Base-by-base conservation (phyloP, 2,113 vertebrate genomes). In the Lepus timidus region DNA sequence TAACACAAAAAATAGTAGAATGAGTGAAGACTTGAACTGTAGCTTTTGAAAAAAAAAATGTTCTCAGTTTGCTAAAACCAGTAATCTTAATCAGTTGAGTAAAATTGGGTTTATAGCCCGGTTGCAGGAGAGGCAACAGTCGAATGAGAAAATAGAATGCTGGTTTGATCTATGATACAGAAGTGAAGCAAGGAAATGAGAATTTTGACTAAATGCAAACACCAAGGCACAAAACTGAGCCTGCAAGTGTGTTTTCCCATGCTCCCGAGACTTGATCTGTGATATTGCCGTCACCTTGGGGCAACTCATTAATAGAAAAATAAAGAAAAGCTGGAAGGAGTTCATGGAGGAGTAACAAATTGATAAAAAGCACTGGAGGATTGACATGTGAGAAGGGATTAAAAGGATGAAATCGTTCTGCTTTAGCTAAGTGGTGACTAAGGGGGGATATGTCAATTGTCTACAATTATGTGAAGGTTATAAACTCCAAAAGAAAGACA, bases 221-320 rank as follows among this genome's bases (percentile, higher is more conserved):
- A 91, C 74, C 20, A 71, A 85, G 44, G 76, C 78, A 86, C 6
- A 79, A 79, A 55, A 58, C 19, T 76, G 80, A 61, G 36, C 61
- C n/a, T 44, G 52, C n/a, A 39, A 33, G n/a, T 78, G 22, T n/a
- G 78, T 92, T 74, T 79, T 81, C 55, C 22, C 22, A 61, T 85
- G 39, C 49, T 61, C 81, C 61, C 36, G 29, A 75, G 75, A 93
- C 25, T 49, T 49, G 25, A 65, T 91, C 71, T 76, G 8, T 86
- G 75, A 78, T 79, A 55, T 23, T 74, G 33, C 36, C n/a, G 90
- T 95, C 85, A 90, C 71, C 90, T 74, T 12, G 31, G 25, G 52
- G n/a, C 62, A 93, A 55, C 62, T 96, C 67, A 95, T 82, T 95
- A 96, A 95, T 9, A 83, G 82, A 82, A 85, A 65, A 95, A 74